Base-by-base conservation (phyloP, 1,140 invertebrate genomes). In the Aphelinus atriplicis region DNA sequence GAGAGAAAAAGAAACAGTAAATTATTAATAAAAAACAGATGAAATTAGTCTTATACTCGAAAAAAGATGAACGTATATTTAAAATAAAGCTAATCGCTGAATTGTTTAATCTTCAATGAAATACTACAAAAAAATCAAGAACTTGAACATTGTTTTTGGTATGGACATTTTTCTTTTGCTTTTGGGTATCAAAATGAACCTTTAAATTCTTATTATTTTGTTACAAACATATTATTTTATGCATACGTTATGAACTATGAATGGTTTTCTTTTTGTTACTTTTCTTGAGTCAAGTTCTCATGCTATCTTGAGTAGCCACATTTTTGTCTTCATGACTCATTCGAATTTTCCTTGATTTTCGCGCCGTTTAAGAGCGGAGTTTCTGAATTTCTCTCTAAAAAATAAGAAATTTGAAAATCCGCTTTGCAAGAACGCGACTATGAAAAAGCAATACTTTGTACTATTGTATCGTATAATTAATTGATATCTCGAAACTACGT, bases 381-480 rank as follows among this genome's bases (percentile, higher is more conserved):
- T 78, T 70, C 63, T 10, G 53, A 51, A 69, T 78, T 79, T 78
- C 77, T 76, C 69, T 78, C 62, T 62, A 45, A 51, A 62, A 47
- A 72, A 45, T 3, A 50, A 75, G 78, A 77, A 78, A 71, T 72
- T 80, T 79, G 60, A 60, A 78, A 80, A 77, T 60, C 76, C 75
- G 71, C 75, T 71, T 45, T 65, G 77, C 58, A 63, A 78, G 43
- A 65, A 80, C 78, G 83, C 78, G 82, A 83, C 76, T 85, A 81
- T 81, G 79, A 76, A 80, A 83, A 86, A 86, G 85, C 85, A 86
- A 86, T 86, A 86, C 85, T 84, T 85, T 82, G 78, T 85, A 86
- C 83, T 80, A 26, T 26, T 26, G 26, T 86, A 85, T 79, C 80
- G 78, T 83, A 80, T 81, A 81, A 77, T 75, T 75, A 81, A 78